Conservation (phyloP, 2,797 vertebrate species). For the Naso thynnoides region DNA sequence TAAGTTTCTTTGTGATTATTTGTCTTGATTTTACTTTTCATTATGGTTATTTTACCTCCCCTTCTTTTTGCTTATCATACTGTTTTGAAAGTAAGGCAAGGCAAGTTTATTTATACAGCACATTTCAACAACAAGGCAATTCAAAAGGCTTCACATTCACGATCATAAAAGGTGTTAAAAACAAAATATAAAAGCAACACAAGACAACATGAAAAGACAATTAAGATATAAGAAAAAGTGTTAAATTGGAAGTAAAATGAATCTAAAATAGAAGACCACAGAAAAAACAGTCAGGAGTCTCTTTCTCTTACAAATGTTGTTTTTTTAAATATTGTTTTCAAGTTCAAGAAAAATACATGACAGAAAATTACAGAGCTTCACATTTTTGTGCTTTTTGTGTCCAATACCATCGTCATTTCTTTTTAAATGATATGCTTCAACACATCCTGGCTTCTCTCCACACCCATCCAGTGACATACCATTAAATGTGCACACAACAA, state of each 20-base stretch:
- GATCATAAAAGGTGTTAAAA: too few species aligned
- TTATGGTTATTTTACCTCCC: neutral
- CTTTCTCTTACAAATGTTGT: constrained; percentile 10
- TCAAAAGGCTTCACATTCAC: too few species aligned
- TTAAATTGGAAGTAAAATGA: too few species aligned
- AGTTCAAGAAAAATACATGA: constrained; percentile 7
- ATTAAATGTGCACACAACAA: constrained; percentile 8
- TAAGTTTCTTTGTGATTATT: constrained; percentile 6
- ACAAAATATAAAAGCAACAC: too few species aligned
- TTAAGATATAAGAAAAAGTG: too few species aligned
- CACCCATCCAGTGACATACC: constrained; percentile 30
- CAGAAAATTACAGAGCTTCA: constrained; percentile 45
- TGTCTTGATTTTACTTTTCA: constrained; percentile 13
- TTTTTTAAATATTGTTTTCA: constrained; percentile 19
- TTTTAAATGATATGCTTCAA: constrained; percentile 44
- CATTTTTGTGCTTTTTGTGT: constrained; percentile 34
- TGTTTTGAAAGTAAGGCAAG: neutral
- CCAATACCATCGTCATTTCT: constrained; percentile 15
- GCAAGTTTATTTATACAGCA: too few species aligned
- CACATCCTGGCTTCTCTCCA: constrained; percentile 39
- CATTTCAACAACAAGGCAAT: too few species aligned
- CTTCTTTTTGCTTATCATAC: neutral
- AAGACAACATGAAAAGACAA: too few species aligned
- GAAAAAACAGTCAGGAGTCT: too few species aligned
- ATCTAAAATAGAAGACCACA: too few species aligned